Evolutionary conservation across 2,797 vertebrate species (phyloP).

Genomic region (Lepilemur ruficaudatus): DNA sequence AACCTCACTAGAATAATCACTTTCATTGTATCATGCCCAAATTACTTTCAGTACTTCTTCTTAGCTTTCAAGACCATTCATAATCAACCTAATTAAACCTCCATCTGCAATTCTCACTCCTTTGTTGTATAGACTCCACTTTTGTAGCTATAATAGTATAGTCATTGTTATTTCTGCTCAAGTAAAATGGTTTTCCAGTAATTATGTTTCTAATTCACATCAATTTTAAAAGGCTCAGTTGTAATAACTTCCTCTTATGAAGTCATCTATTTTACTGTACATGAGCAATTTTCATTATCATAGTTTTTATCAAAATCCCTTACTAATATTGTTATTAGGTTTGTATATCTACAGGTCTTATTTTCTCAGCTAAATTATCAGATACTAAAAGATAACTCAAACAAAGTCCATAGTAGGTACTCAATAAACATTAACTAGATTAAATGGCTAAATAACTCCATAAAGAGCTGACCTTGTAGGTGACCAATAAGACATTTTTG

Average conservation of each 20-base stretch:
- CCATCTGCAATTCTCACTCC: not conserved
- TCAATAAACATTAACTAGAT: not conserved
- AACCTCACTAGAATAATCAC: not conserved
- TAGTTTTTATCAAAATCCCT: not conserved
- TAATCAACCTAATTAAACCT: not conserved
- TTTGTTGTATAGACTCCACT: not conserved
- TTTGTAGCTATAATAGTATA: not conserved
- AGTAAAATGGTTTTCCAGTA: not conserved
- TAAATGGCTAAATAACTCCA: not conserved
- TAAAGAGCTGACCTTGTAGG: not conserved
- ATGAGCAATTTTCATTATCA: not conserved
- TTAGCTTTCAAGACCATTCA: not conserved
- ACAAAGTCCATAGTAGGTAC: not conserved
- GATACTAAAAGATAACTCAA: not conserved
- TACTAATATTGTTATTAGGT: not conserved
- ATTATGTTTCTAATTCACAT: not conserved
- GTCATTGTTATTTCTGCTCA: not conserved
- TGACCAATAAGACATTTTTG: not conserved
- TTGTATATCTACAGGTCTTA: not conserved
- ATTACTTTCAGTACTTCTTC: not conserved
- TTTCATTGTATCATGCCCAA: not conserved
- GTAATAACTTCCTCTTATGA: not conserved
- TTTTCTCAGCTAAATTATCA: constrained; percentile 5
- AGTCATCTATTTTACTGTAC: not conserved
- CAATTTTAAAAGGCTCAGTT: not conserved